phyloP scores from a whole-genome alignment of 2,113 vertebrate genomes.

The Brachyhypopomus occidentalis region DNA sequence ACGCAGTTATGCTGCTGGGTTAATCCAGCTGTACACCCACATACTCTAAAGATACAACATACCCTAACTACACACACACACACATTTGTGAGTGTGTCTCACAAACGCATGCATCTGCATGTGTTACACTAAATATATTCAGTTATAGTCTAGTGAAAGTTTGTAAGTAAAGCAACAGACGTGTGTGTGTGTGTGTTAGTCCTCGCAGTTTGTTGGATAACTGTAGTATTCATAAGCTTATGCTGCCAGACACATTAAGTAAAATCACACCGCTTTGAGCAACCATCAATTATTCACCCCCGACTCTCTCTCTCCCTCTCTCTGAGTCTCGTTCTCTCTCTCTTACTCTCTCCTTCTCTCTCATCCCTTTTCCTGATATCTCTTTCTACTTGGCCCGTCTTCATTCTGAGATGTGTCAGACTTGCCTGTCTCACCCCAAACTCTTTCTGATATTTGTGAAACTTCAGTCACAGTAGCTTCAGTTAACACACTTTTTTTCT shows the following conservation, averaged over 20 bases:
- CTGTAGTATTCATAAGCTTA: constrained; percentile 72
- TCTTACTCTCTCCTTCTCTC: constrained; percentile 15
- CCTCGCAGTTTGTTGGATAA: constrained; percentile 70
- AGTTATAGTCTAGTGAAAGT: background rate
- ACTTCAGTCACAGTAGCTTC: too few species aligned
- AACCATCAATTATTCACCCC: constrained; percentile 78
- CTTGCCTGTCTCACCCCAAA: too few species aligned
- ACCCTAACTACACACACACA: constrained; percentile 25
- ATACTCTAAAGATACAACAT: constrained; percentile 29
- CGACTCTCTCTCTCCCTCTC: constrained; percentile 36
- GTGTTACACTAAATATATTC: too few species aligned
- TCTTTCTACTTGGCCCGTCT: background rate
- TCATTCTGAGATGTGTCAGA: too few species aligned
- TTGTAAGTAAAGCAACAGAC: background rate
- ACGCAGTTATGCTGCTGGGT: constrained; percentile 26
- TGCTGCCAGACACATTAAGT: constrained; percentile 82
- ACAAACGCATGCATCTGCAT: background rate
- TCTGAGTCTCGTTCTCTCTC: background rate
- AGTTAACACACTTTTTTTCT: too few species aligned
- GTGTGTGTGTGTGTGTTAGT: constrained; percentile 28
- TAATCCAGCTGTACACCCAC: constrained; percentile 42
- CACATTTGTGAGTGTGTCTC: constrained; percentile 4
- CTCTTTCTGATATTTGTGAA: too few species aligned
- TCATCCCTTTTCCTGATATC: background rate
- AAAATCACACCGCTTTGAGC: constrained; percentile 83